Evolutionary conservation across 1,140 invertebrate genomes (phyloP), one percentile per base, ranked within the genome.

Genomic region (Scaptomyza montana): DNA sequence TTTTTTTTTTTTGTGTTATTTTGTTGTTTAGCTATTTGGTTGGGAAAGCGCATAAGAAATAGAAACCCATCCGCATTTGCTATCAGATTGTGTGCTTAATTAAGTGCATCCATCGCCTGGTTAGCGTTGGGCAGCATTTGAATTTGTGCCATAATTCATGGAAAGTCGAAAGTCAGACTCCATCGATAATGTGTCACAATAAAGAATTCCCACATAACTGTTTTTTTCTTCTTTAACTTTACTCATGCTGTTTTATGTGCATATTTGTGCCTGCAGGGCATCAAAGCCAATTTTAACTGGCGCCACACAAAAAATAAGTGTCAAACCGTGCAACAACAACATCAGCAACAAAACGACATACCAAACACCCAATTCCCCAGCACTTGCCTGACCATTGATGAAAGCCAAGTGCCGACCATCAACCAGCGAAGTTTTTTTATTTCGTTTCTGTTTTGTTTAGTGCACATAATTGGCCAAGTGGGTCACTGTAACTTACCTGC

Each of bases 401-500:
- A 74, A 74, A 74, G 71, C 71, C 71, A 74, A 69, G 66, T 69
- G 71, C 66, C 71, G 71, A 49, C 61, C 53, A 10, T 10, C 50
- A 4, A 47, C 39, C 6, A 36, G 33, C 33, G 7, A 36, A 10
- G 43, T 39, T 16, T 28, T 10, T 33, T 33, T 33, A 16, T 16
- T 33, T 7, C 7, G 30, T 46, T 55, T 63, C 30, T 33, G 30
- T 46, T 55, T 63, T 63, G 36, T 51, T 71, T 71, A 71, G 39
- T 68, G 64, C 45, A 73, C 64, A 77, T 77, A 77, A 77, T 77
- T 69, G 65, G 51, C 71, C 75, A 86, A 86, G 75, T 86, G 84
- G 82, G 82, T 86, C 82, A 86, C 63, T 77, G 64, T 67, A 74
- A 81, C 76, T 72, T 86, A 87, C 78, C 84, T 86, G 78, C 61